phyloP scores from a whole-genome alignment of 2,888 invertebrate genomes.

The Eupithecia dodoneata region DNA sequence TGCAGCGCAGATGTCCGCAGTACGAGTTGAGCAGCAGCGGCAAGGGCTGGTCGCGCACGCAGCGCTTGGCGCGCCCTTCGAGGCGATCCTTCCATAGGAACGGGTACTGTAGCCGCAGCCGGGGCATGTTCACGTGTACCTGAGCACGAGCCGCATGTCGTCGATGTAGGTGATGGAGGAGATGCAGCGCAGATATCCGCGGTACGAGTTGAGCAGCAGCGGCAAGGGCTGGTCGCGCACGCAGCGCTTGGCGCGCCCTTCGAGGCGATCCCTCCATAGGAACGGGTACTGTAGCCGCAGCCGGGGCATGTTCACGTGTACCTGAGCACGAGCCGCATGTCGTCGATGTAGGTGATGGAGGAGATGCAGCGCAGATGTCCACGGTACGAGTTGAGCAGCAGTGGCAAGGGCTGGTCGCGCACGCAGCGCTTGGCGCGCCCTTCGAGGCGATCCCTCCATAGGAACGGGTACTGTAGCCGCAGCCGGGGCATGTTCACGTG shows the following conservation, averaged over 20 bases:
- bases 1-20: slow-evolving; percentile 88
- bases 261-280: slow-evolving; percentile 86
- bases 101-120: slow-evolving; percentile 87
- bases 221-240: slow-evolving; percentile 86
- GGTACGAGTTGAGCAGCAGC: slow-evolving; percentile 87
- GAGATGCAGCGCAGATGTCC: slow-evolving; percentile 89
- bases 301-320: slow-evolving; percentile 85
- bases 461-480: slow-evolving; percentile 88
- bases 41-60: slow-evolving; percentile 83
- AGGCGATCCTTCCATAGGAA: slow-evolving; percentile 88
- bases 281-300: slow-evolving; percentile 89
- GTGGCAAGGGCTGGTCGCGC: slow-evolving; percentile 85
- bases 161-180: slow-evolving; percentile 87
- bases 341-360: slow-evolving; percentile 86
- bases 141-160: slow-evolving; percentile 86
- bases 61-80: slow-evolving; percentile 87
- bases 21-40: slow-evolving; percentile 88
- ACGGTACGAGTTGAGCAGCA: slow-evolving; percentile 87
- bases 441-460: slow-evolving; percentile 86
- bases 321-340: slow-evolving; percentile 87
- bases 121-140: slow-evolving; percentile 87
- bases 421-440: slow-evolving; percentile 88
- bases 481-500: slow-evolving; percentile 86
- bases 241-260: slow-evolving; percentile 88
- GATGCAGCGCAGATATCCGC: slow-evolving; percentile 88